Evolutionary conservation across 2,113 vertebrate species (phyloP), one percentile per base, ranked within the genome.

Genomic region (Sander vitreus): DNA sequence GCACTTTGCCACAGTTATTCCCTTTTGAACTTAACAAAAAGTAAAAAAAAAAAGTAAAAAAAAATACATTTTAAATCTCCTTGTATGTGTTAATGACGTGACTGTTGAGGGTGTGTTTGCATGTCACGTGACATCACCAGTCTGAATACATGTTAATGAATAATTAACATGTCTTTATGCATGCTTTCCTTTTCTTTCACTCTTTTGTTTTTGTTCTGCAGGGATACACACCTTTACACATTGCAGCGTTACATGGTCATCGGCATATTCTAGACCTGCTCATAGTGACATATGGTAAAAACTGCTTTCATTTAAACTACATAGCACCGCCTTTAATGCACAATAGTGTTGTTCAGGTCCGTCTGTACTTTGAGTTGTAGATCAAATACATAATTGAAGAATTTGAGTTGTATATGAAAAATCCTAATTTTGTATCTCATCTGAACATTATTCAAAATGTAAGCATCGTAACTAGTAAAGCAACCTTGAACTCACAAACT

Each of bases 171-270:
- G 47, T 43, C 18, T 45, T 73, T 58, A 1, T 75, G 45, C 9
- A 33, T 0, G n/a, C 48, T 73, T 73, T 68, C 30, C 0, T 53
- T 74, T 72, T 62, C 33, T 55, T 73, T 21, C 5, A 39, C 11
- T 47, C 1, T 59, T 33, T 43, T 66, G 11, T 79, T 0, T 85
- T 64, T 45, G 45, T 43, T 66, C 57, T 60, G 7, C 90, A 96
- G 95, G 96, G 96, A 33, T 96, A 96, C 66, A 96, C 96, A 9
- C 93, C 96, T 50, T 88, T 96, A 72, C 96, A 96, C 90, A 96
- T 96, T 0, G 96, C 96, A 21, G 96, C 96, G 0, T 78, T 96
- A 43, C 96, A 96, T 1, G 93, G 95, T 2, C 96, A 96, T 71
- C 88, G 3, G 25, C 92, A 93, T 27, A 95, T 96, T 64, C 80